Percentiles rank a stretch among this genome's conserved stretches.
Evolutionary conservation across 2,888 invertebrate genomes (phyloP).

Genomic region (Torymus auratus): DNA sequence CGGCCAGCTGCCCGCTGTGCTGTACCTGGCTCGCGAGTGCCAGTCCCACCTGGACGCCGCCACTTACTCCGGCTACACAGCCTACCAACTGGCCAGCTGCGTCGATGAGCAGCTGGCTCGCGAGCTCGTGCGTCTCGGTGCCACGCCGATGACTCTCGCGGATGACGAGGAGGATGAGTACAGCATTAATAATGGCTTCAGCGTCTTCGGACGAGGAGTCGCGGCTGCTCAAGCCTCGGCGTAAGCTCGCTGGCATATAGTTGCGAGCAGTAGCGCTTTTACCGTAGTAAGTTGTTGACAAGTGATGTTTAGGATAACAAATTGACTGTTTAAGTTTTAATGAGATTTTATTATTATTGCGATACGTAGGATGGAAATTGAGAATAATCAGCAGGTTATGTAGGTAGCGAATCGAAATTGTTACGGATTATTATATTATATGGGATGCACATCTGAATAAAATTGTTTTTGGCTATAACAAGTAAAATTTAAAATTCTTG

Average conservation of each 20-base stretch:
- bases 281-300: no score
- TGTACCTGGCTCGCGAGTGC: slow-evolving; percentile 83
- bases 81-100: slow-evolving; percentile 81
- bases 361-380: no score
- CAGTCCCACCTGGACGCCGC: slow-evolving; percentile 79
- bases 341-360: not conserved
- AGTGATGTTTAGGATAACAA: no score
- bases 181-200: not conserved
- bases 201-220: no score
- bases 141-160: slow-evolving; percentile 63
- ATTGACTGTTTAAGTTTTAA: not conserved
- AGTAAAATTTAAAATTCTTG: not conserved
- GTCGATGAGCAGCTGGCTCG: slow-evolving; percentile 66
- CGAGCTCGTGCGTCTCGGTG: slow-evolving; percentile 73
- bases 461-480: not conserved
- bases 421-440: no score
- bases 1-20: slow-evolving; percentile 81
- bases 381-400: no score
- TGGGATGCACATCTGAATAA: no score
- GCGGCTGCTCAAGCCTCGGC: no score
- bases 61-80: slow-evolving; percentile 84
- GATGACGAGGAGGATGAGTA: not conserved
- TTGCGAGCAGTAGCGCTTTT: no score
- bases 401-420: no score
- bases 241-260: no score